Base-by-base conservation (phyloP, 2,888 invertebrate species). In the Acleris cristana region DNA sequence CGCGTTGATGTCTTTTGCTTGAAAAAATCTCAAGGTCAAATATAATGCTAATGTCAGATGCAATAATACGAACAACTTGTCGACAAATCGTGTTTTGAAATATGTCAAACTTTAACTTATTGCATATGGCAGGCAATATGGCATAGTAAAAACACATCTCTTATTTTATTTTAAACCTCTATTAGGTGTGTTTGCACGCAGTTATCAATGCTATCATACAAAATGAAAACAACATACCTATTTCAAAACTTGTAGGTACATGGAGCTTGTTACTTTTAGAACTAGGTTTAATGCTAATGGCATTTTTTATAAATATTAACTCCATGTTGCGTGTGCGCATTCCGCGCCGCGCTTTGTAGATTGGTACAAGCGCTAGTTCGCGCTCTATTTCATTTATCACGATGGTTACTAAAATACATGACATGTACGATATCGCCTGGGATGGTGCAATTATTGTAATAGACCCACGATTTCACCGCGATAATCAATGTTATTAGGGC, bases 361-460 rank as follows among this genome's bases (percentile, higher is more conserved):
- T 86, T 82, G 82, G 86, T 82, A 40, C 82, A 86, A 86, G 85
- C 84, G 78, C 84, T 84, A 83, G 84, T 87, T 89, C 76, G 85
- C 88, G 91, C 89, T 90, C 90, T 80, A 91, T 89, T 90, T 89
- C 86, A 85, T 83, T 88, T 90, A 90, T 91, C 90, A 86, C 81
- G 79, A 79, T 80, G 81, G 80, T 83, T 83, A 88, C 84, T 85
- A 86, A 85, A 84, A 87, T 80, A 84, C 81, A 83, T 80, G 71
- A 78, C 83, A 83, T 85, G 84, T 83, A 79, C 77, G 76, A 78
- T 79, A 78, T 79, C 72, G 76, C 30, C 14, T 8, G 18, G 12
- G 4, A 34, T 19, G 30, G 18, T 19, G 30, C 26, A 34, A 55
- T 34, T 30, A 26, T 55, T 12, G 18, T 34, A 34, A 48, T 48